Conservation (phyloP, 2,113 vertebrate genomes). For the Leucopsar rothschildi region DNA sequence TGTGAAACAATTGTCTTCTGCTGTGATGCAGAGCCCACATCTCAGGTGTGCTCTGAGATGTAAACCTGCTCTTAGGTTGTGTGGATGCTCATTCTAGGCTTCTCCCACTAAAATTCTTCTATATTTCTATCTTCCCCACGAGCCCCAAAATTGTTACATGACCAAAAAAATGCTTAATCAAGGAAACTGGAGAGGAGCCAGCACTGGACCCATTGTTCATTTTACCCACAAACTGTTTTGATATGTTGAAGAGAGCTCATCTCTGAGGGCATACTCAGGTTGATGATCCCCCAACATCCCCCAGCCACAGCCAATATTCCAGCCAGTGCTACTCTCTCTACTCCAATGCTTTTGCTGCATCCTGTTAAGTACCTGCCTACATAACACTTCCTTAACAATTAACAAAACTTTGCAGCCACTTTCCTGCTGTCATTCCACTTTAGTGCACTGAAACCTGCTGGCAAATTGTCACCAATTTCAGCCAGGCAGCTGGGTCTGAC, state of each 20-base stretch:
- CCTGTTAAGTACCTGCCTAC: background rate
- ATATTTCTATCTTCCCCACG: background rate
- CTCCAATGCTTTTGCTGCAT: background rate
- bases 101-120: background rate
- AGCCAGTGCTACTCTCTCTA: background rate
- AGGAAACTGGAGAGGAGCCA: background rate
- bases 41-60: background rate
- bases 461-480: accelerated
- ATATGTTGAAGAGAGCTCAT: background rate
- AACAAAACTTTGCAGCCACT: background rate
- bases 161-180: background rate
- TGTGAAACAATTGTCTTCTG: background rate
- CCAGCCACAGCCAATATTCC: background rate
- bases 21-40: background rate
- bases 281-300: background rate
- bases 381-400: background rate
- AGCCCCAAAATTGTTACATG: background rate
- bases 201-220: accelerated
- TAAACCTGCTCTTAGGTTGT: background rate
- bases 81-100: background rate
- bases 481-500: background rate
- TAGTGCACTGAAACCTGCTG: background rate
- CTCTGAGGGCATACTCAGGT: background rate
- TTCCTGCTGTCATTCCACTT: background rate
- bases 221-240: background rate